Percentiles rank a stretch among this genome's conserved stretches.
Evolutionary conservation across 2,797 vertebrate genomes (phyloP).

Genomic region (Glossophaga mutica): DNA sequence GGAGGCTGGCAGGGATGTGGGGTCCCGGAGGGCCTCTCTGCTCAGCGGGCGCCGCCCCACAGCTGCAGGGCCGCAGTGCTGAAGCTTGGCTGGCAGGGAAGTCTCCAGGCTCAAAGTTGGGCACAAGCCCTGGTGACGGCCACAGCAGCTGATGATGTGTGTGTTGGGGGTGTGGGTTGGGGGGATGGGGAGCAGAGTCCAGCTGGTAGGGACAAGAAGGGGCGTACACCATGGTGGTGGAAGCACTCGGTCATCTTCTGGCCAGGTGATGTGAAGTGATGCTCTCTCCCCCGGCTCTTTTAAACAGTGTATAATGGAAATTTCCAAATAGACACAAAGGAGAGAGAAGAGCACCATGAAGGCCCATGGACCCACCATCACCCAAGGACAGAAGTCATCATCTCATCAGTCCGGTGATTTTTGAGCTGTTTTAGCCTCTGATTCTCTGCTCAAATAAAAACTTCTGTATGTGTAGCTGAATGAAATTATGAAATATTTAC

Average conservation of each 20-base stretch:
- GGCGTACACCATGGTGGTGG: accelerated
- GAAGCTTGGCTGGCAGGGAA: background rate
- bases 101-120: background rate
- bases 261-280: too few relatives aligned
- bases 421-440: background rate
- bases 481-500: background rate
- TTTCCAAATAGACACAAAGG: background rate
- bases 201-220: background rate
- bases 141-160: background rate
- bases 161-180: too few relatives aligned
- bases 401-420: background rate
- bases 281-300: background rate
- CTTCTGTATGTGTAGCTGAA: background rate
- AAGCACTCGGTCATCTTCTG: background rate
- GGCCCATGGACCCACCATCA: background rate
- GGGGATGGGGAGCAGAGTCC: background rate
- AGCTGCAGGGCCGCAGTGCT: background rate
- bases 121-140: background rate
- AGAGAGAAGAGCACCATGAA: background rate
- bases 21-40: background rate
- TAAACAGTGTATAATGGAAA: background rate
- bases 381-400: background rate
- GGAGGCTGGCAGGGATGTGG: background rate
- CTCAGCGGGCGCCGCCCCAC: background rate
- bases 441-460: background rate